These are phyloP conservation scores for Trachelus iudaicus DNA, from an alignment of 2,888 invertebrate species.

Conservation along the genomic window DNA sequence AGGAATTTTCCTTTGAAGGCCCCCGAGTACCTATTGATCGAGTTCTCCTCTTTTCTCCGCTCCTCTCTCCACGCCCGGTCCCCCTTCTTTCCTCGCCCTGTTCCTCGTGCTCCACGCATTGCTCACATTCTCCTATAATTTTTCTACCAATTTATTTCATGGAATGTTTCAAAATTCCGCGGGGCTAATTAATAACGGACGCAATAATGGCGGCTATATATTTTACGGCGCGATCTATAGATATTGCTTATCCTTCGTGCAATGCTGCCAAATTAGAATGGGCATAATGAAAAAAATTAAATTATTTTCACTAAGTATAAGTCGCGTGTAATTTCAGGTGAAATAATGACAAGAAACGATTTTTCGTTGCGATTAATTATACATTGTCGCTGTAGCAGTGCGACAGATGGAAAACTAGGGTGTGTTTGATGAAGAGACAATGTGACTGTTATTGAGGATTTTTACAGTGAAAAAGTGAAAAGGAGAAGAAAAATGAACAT, in stretches of 20 bases:
- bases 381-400: not conserved
- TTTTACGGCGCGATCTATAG: not conserved
- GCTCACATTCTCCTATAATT: not conserved
- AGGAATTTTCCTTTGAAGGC: slow-evolving; percentile 63
- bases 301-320: not conserved
- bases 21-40: slow-evolving; percentile 56
- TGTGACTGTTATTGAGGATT: not conserved
- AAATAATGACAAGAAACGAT: no score
- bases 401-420: not conserved
- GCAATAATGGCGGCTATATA: not conserved
- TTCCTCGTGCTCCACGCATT: slow-evolving; percentile 17
- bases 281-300: not conserved
- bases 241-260: not conserved
- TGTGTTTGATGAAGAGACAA: not conserved
- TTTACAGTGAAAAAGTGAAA: not conserved
- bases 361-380: not conserved
- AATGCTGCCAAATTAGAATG: not conserved
- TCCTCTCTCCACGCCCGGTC: slow-evolving; percentile 10
- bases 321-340: not conserved
- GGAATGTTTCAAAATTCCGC: not conserved
- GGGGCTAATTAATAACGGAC: not conserved
- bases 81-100: slow-evolving; percentile 32
- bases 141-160: not conserved
- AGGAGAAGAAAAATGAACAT: not conserved
- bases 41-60: slow-evolving; percentile 24